Base-by-base conservation (phyloP, 30 jellyfish, hydroid and myxozoan genomes). In the Turritopsis rubra region DNA sequence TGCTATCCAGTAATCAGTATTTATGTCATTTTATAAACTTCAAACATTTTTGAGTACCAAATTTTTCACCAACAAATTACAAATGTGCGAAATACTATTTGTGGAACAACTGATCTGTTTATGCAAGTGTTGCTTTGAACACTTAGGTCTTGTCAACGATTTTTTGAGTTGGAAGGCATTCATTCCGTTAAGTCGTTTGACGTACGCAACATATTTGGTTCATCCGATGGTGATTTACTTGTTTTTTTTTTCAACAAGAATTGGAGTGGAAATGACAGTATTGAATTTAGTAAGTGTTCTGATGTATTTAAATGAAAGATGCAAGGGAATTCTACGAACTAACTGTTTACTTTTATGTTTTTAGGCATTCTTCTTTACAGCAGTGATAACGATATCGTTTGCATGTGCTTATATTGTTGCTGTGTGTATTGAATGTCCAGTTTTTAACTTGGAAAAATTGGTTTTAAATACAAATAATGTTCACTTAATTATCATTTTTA, bases 141-240 rank as follows among this genome's bases (percentile, higher is more conserved):
- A 41, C 60, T 41, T 77, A 91, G 97, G 97, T 52, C n/a, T 91
- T 54, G 92, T 91, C 18, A 75, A 84, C 75, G 83, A 81, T 24
- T 66, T 91, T 53, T 79, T 91, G 84, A 76, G 95, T 8, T 91
- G 97, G 97, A 84, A 86, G 29, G 97, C 87, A 16, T 91, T 91
- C 70, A 87, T 91, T 26, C 97, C 97, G 21, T 81, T 91, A 19
- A 88, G 97, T 73, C 95, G 97, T 0, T 85, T 91, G 84, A 87
- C 96, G 18, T 91, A 83, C 65, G 95, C 95, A n/a, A 95, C 91
- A 17, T 91, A 91, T 73, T 87, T 91, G 28, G 66, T 91, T 8
- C 97, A 91, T 66, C 92, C 92, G 20, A 71, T 87, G 89, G 84
- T 88, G 13, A 87, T 91, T 8, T 20, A 81, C 1, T 52, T 83